Evolutionary conservation across 2,113 vertebrate genomes (phyloP).

Genomic region (Paratilapia polleni): DNA sequence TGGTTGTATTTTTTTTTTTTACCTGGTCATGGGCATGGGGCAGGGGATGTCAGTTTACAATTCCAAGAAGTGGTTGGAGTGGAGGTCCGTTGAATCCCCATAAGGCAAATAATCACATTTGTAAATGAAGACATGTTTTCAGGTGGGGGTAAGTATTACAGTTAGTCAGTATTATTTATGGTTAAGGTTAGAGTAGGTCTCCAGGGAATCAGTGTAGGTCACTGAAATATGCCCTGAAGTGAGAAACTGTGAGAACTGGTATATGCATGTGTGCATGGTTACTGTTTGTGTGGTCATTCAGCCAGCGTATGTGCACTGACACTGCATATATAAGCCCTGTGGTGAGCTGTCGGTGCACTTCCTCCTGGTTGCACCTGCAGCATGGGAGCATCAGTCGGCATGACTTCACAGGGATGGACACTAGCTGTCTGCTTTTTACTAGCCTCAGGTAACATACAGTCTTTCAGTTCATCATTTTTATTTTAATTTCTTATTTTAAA

Average conservation of each 20-base stretch:
- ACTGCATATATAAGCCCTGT: slow-evolving; percentile 36
- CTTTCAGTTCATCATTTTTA: not conserved
- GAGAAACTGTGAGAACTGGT: not conserved
- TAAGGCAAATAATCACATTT: not conserved
- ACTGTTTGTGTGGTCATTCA: not conserved
- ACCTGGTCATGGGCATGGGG: not conserved
- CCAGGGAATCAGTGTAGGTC: not conserved
- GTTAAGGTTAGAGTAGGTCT: not conserved
- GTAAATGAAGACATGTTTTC: not conserved
- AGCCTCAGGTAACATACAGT: slow-evolving; percentile 50
- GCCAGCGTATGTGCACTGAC: not conserved
- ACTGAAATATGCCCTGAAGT: not conserved
- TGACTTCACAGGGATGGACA: slow-evolving; percentile 39
- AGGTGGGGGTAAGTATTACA: not conserved
- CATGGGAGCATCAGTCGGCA: slow-evolving; percentile 4
- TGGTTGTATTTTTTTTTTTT: no score
- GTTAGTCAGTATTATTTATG: no score
- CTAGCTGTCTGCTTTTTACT: slow-evolving; percentile 34
- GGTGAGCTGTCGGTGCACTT: not conserved
- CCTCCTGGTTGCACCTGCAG: slow-evolving; percentile 7
- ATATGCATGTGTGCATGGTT: not conserved
- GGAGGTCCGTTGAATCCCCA: not conserved
- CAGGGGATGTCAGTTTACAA: not conserved
- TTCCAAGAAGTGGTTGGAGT: not conserved
- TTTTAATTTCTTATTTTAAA: not conserved